Evolutionary conservation across 2,888 invertebrate genomes (phyloP), one percentile per base, ranked within the genome.

Genomic region (Drosophila setosimentum): DNA sequence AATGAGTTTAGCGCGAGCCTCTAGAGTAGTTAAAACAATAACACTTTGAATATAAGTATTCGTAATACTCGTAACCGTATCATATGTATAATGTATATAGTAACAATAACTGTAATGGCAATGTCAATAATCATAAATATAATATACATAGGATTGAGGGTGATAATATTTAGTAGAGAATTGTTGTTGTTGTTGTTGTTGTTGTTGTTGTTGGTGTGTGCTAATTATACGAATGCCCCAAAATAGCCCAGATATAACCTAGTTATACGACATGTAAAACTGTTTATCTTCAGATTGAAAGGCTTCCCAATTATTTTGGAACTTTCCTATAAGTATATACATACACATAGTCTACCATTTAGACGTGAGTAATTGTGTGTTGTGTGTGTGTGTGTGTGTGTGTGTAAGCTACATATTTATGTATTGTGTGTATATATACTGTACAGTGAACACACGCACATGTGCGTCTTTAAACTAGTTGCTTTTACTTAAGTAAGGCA

Each of bases 1-100:
- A 85, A 89, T 86, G 73, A 88, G 75, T 74, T 85, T 83, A 85
- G 90, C 89, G 88, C 90, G 81, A 85, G 90, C 82, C 60, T 78
- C 61, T 88, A 87, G 76, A 73, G 63, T 80, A 79, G 78, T 61
- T 63, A 68, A 70, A 73, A 84, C 69, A 70, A 82, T 85, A 89
- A 79, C 68, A 74, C 54, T 64, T 72, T 66, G 45, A 58, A 50
- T 64, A 68, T 54, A 68, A 59, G 63, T 69, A 69, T 73, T 76
- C 48, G 75, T 70, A 80, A 76, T 77, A 79, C 63, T 49, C 27
- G 40, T 65, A 50, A 69, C 54, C 61, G 76, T 76, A 73, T 58
- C 49, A 59, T 65, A 72, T 66, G 67, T 72, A 78, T 83, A 69
- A 66, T 71, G 66, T 57, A 70, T 82, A 85, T 77, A 75, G 68